Evolutionary conservation across 2,888 invertebrate species (phyloP), one percentile per base, ranked within the genome.

Genomic region (Polyommatus iphigenia): DNA sequence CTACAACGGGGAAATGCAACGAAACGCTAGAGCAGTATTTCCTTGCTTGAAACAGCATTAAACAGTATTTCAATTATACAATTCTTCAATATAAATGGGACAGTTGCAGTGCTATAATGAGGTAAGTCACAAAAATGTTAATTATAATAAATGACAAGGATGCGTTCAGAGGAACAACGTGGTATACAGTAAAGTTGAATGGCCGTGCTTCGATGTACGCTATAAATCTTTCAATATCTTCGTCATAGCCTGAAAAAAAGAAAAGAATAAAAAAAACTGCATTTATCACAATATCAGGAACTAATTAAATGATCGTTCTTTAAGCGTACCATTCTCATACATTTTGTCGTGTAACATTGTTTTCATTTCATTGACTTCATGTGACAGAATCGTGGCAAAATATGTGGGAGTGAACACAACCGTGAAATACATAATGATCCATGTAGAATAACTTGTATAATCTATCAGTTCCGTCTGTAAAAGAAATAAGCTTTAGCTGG

Each of bases 61-160:
- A 46, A 10, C 46, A 10, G 7, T 46, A 24, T 24, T 24, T 24
- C 2, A 24, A 24, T 24, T 24, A 24, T 24, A 24, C 24, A 1
- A 46, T 13, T 18, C 54, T 71, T 71, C 50, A 79, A 76, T 78
- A 79, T n/a, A 78, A 57, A 77, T 80, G 79, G 3, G 80, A 80
- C 15, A 80, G 36, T 76, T 82, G 82, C 24, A 82, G 71, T 6
- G 80, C 24, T 20, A 82, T 78, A 72, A 83, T 80, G 8, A 82
- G 73, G 36, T 82, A 83, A 13, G 81, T 80, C 1, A 80, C 18
- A 76, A 71, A 79, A 2, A 82, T 77, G 75, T 80, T 79, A 0
- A 80, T 32, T 18, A 80, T 78, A 18, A 59, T 78, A 13, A 80
- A 20, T 4, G 80, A 79, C 5, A 83, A 76, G 0, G 50, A 75